Base-by-base conservation (phyloP, 2,888 invertebrate species). In the Cantharis lateralis region DNA sequence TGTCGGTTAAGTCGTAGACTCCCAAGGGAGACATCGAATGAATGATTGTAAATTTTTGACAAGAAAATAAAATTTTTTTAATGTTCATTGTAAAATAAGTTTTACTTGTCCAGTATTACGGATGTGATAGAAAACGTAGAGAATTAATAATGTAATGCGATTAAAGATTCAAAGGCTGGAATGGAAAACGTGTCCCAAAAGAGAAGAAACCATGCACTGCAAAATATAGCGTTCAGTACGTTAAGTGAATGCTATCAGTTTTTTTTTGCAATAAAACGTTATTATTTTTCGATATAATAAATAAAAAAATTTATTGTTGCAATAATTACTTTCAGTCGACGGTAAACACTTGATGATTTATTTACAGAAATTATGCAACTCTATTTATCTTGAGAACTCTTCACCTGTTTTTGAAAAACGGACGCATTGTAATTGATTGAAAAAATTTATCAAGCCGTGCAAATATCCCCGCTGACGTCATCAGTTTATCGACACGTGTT, bases 121-220 rank as follows among this genome's bases (percentile, higher is more conserved):
- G 63, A 70, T 74, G 68, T 74, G 74, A 74, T 77, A 74, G 77
- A 71, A 77, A 77, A 77, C 71, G 77, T 77, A 70, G 15, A 68
- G 74, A 77, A 75, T 78, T 78, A 78, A 78, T 78, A 78, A 78
- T 78, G 64, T 68, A 78, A 70, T 28, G 62, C 24, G 26, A 78
- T 78, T 68, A 78, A 78, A 78, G 71, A 78, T 78, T 78, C 78
- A 78, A 61, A 13, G 72, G 66, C 72, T 72, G 78, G 72, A 78
- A 78, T 78, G 75, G 78, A 78, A 78, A 78, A 78, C 78, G 78
- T 72, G 78, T 78, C 78, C 78, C 78, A 78, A 72, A 78, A 78
- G 78, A 74, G 78, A 78, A 72, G 75, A 75, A 78, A 78, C 75
- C 74, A 74, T 74, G 69, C 75, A 63, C 75, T 78, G 75, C 70